Evolutionary conservation across 2,888 invertebrate genomes (phyloP), one percentile per base, ranked within the genome.

Genomic region (Platerodrilus igneus): DNA sequence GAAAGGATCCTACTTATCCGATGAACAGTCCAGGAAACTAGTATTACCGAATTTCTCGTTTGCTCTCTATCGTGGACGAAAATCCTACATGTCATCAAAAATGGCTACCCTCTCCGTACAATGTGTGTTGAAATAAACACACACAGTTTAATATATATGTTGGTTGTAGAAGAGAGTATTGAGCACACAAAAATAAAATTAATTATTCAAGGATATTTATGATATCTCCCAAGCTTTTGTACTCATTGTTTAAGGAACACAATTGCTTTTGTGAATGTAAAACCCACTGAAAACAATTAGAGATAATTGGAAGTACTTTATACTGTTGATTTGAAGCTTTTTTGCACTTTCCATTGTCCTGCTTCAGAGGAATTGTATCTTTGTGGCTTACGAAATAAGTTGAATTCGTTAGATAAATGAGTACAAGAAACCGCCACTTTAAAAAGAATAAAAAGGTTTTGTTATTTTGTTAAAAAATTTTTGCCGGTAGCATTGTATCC

Each of bases 1-100:
- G 59, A 61, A 62, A 60, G 56, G 58, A 57, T 56, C 58, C 50
- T 58, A 61, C 59, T 58, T 61, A 60, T 61, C 59, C 62, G 52
- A 56, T 57, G 58, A 62, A 57, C 55, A 53, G 53, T 53, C 52
- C 56, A 58, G 59, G 60, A 62, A 63, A 60, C 58, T 57, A 61
- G 59, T 59, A 58, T 62, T 59, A 58, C 56, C 58, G 52, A 53
- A 50, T 54, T 53, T 56, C 56, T 59, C 56, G 55, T 53, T 52
- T 53, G 52, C 50, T 51, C n/a, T n/a, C 30, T 47, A 45, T 50
- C 45, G 34, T 43, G 40, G 46, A 45, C 46, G 41, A 53, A 54
- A 54, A 45, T 41, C 44, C 52, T 47, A 31, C 47, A 49, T 43
- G 52, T 50, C 52, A 59, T 60, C 63, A 61, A 63, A 61, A 63